A percentile compares a stretch with the other conserved stretches of the same genome.
phyloP scores from a whole-genome alignment of 2,797 vertebrate species.

The Masticophis lateralis region DNA sequence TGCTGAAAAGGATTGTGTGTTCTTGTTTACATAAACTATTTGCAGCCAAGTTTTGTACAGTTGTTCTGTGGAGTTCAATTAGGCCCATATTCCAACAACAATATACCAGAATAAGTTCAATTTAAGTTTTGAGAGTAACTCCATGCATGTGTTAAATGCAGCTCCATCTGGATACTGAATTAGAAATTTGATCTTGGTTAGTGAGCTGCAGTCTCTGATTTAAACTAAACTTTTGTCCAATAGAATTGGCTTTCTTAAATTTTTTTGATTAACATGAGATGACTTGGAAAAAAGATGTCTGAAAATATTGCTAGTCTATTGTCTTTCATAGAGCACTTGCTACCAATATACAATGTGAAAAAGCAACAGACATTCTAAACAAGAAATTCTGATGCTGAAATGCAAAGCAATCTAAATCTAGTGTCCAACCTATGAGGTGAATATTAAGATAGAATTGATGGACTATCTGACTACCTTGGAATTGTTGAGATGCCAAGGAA shows the following conservation, averaged over 20 bases:
- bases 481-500: background rate
- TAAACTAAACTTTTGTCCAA: background rate
- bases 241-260: background rate
- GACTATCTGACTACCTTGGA: background rate
- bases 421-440: background rate
- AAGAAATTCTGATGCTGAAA: background rate
- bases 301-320: background rate
- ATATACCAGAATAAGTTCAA: background rate
- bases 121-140: background rate
- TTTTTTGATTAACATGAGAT: background rate
- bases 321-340: background rate
- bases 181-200: background rate
- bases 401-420: background rate
- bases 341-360: background rate
- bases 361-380: background rate
- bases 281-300: background rate
- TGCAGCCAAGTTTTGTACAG: background rate
- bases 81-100: background rate
- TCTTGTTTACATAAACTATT: background rate
- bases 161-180: background rate
- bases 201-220: background rate
- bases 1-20: background rate
- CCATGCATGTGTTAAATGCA: background rate
- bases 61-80: background rate
- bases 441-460: background rate